A percentile compares a stretch with the other conserved stretches of the same genome.
These are phyloP conservation scores for Orchestes rusci DNA, from an alignment of 2,888 invertebrate species.

Conservation along the genomic window DNA sequence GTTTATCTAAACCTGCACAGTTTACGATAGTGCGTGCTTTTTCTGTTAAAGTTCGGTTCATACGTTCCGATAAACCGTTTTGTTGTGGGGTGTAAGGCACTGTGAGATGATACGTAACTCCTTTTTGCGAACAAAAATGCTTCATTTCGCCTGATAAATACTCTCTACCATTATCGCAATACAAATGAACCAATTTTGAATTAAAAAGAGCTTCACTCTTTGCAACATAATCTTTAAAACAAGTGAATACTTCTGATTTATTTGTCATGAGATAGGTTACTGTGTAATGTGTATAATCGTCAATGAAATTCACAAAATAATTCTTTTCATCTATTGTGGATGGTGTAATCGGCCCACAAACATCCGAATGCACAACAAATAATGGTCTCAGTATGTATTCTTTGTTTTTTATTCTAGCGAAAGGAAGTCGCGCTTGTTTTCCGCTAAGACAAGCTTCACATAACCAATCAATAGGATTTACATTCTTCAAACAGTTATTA, in stretches of 20 bases:
- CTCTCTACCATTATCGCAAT: slow-evolving; percentile 34
- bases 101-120: slow-evolving; percentile 37
- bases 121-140: slow-evolving; percentile 33
- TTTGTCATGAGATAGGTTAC: slow-evolving; percentile 8
- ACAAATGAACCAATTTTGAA: slow-evolving; percentile 32
- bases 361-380: slow-evolving; percentile 20
- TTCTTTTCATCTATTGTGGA: slow-evolving; percentile 13
- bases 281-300: slow-evolving; percentile 9
- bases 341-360: slow-evolving; percentile 18
- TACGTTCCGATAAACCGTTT: slow-evolving; percentile 37
- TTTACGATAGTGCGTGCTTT: slow-evolving; percentile 16
- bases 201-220: slow-evolving; percentile 19
- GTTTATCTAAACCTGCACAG: slow-evolving; percentile 16
- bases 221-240: slow-evolving; percentile 16
- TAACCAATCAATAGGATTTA: background rate
- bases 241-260: slow-evolving; percentile 18
- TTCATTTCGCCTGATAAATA: slow-evolving; percentile 31
- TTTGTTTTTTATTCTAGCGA: slow-evolving; percentile 25
- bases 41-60: slow-evolving; percentile 31
- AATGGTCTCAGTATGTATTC: slow-evolving; percentile 24
- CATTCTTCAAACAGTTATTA: slow-evolving; percentile 1
- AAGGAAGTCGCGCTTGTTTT: slow-evolving; percentile 8
- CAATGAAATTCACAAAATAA: slow-evolving; percentile 27
- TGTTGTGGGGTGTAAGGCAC: slow-evolving; percentile 31
- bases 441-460: slow-evolving; percentile 6